Base-by-base conservation (phyloP, 2,888 invertebrate species). In the Lepidochrysops patricia region DNA sequence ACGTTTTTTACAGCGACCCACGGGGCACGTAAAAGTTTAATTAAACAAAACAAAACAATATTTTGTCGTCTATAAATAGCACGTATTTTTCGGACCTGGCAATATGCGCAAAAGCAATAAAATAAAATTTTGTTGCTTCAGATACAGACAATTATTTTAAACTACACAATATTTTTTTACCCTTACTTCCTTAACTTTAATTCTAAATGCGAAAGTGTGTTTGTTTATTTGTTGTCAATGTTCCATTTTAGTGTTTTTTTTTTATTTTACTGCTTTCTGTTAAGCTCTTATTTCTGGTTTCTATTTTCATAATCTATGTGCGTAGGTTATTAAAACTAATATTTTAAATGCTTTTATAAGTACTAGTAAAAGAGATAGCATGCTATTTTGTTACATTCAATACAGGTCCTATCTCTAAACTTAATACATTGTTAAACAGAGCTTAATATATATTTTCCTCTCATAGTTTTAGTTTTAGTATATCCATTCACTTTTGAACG, bases 401-500 rank as follows among this genome's bases (percentile, higher is more conserved):
- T 4, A 2, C 27, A 37, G 15, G 13, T 15, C 2, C 29, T 23
- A 29, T 4, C 29, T 4, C 4, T 13, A 12, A 37, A 37, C 7
- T 27, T 50, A 13, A 52, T 27, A 26, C 32, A 54, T n/a, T 29
- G 52, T 54, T 29, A 15, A 12, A 29, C 54, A 54, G 9, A 54
- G 19, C 32, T 54, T 19, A 12, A 13, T 54, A 32, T 54, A 32
- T 19, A 54, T 54, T 54, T 54, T n/a, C 12, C 54, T 54, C 32
- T 29, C 29, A 12, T 52, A 27, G 52, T 26, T 52, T 29, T 19
- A 32, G 12, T 54, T 54, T 32, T 19, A 29, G 32, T 29, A 12
- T 32, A 32, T 27, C 19, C 29, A n/a, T n/a, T n/a, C n/a, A n/a
- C n/a, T n/a, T 29, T 29, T 54, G 29, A 32, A 15, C 6, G 19